Percentiles rank a stretch among this genome's conserved stretches.
Evolutionary conservation across 2,888 invertebrate genomes (phyloP).

Genomic region (Pherbina coryleti): DNA sequence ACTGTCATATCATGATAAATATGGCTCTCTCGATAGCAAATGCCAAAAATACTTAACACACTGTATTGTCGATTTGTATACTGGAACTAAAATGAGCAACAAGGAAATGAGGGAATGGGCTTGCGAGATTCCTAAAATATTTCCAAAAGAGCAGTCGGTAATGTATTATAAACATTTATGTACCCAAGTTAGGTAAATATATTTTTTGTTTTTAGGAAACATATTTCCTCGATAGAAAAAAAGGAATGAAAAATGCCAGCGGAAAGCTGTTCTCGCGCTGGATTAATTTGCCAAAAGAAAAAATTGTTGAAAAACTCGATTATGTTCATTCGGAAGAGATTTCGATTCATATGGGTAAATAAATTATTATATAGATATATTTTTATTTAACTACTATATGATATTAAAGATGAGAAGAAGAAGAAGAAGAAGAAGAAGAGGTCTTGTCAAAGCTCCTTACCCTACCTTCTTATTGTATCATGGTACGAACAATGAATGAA

Average conservation of each 20-base stretch:
- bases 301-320: slow-evolving; percentile 19
- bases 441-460: too few species aligned
- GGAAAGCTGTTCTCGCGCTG: slow-evolving; percentile 25
- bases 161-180: slow-evolving; percentile 28
- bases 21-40: too few species aligned
- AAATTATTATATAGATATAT: slow-evolving; percentile 31
- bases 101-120: slow-evolving; percentile 32
- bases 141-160: slow-evolving; percentile 32
- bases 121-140: slow-evolving; percentile 29
- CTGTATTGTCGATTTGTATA: background rate
- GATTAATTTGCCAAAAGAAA: slow-evolving; percentile 24
- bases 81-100: slow-evolving; percentile 34
- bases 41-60: too few species aligned
- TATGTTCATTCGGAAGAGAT: slow-evolving; percentile 28
- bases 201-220: slow-evolving; percentile 31
- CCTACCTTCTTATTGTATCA: too few species aligned
- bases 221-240: slow-evolving; percentile 32
- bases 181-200: slow-evolving; percentile 19
- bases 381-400: too few species aligned
- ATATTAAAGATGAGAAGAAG: too few species aligned
- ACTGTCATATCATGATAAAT: background rate
- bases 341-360: slow-evolving; percentile 28
- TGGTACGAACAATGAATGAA: too few species aligned
- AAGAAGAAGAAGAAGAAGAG: too few species aligned
- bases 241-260: slow-evolving; percentile 33